phyloP scores from a whole-genome alignment of 2,797 vertebrate species.

The Takifugu rubripes region DNA sequence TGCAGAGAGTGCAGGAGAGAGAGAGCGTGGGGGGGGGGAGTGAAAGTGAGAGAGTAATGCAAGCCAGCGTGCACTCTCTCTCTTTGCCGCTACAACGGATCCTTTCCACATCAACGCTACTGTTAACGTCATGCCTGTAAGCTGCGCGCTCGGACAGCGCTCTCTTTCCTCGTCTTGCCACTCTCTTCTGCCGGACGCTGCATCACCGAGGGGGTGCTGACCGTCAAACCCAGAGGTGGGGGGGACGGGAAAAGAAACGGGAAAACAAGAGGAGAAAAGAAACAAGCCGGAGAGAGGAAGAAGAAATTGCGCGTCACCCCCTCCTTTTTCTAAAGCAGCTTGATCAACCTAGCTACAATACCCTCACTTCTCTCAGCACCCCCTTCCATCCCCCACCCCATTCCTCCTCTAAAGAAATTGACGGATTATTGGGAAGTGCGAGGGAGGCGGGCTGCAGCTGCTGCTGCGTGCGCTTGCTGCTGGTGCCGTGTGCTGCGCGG shows the following conservation, averaged over 20 bases:
- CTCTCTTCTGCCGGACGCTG: slow-evolving; percentile 60
- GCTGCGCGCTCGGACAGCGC: slow-evolving; percentile 57
- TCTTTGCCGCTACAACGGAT: slow-evolving; percentile 73
- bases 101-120: slow-evolving; percentile 72
- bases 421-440: slow-evolving; percentile 82
- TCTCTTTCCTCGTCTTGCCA: slow-evolving; percentile 54
- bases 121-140: slow-evolving; percentile 73
- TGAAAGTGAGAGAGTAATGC: slow-evolving; percentile 30
- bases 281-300: slow-evolving; percentile 49
- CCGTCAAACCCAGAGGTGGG: slow-evolving; percentile 44
- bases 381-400: slow-evolving; percentile 57
- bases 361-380: slow-evolving; percentile 54
- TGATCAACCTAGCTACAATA: slow-evolving; percentile 59
- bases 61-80: slow-evolving; percentile 65
- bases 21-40: slow-evolving; percentile 3
- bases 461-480: slow-evolving; percentile 69
- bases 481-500: slow-evolving; percentile 61
- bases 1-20: slow-evolving; percentile 63
- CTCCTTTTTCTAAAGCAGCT: slow-evolving; percentile 56
- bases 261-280: slow-evolving; percentile 54
- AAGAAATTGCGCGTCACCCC: slow-evolving; percentile 63
- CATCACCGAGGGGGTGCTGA: slow-evolving; percentile 59
- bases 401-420: slow-evolving; percentile 76
- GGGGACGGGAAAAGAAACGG: slow-evolving; percentile 32
- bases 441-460: slow-evolving; percentile 76